These are phyloP conservation scores for Sitophilus oryzae DNA, from an alignment of 1,140 invertebrate genomes.

Conservation along the genomic window DNA sequence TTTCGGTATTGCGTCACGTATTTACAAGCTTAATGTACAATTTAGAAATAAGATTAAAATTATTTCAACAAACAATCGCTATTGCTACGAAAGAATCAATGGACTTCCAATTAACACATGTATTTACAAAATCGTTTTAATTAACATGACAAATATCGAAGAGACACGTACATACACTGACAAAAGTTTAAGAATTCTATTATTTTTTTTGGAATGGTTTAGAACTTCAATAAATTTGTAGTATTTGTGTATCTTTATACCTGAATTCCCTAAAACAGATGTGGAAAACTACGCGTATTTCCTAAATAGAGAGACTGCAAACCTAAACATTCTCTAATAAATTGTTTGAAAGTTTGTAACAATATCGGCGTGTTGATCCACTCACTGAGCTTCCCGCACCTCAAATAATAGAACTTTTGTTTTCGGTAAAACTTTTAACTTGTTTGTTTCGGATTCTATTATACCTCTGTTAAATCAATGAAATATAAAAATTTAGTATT, in stretches of 20 bases:
- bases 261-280: slow-evolving; percentile 16
- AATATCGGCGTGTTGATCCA: no score
- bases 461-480: background rate
- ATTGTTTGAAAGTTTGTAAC: slow-evolving; percentile 11
- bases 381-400: no score
- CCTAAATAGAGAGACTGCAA: slow-evolving; percentile 12
- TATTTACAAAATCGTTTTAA: background rate
- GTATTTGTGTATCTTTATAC: background rate
- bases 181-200: no score
- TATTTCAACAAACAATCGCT: slow-evolving; percentile 10
- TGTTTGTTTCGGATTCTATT: background rate
- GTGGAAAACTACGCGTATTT: slow-evolving; percentile 12
- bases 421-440: no score
- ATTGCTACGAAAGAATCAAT: slow-evolving; percentile 12
- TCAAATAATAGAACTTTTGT: no score
- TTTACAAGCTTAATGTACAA: slow-evolving; percentile 18
- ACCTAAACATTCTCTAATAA: slow-evolving; percentile 20
- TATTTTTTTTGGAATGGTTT: no score
- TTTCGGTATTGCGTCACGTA: slow-evolving; percentile 10
- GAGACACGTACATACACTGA: no score
- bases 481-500: no score
- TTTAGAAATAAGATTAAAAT: slow-evolving; percentile 12
- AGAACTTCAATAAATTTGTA: no score
- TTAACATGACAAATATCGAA: background rate
- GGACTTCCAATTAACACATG: slow-evolving; percentile 1